Evolutionary conservation across 1,140 invertebrate genomes (phyloP).

Genomic region (Araneus ventricosus): DNA sequence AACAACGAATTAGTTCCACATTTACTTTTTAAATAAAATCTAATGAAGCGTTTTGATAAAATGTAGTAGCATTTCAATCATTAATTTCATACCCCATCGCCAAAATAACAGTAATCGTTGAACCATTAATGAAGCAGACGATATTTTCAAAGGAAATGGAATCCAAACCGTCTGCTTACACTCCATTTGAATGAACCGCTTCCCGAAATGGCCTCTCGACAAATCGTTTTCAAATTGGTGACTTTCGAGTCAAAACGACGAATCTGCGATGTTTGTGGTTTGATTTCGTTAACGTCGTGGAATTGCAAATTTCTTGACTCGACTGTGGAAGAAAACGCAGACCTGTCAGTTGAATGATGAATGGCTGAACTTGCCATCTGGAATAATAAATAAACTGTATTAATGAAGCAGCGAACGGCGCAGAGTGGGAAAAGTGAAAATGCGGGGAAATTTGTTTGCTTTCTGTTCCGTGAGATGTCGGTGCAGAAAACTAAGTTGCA

Average conservation of each 20-base stretch:
- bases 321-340: background rate
- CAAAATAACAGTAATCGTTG: background rate
- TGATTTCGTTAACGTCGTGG: background rate
- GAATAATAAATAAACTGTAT: background rate
- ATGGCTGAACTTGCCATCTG: background rate
- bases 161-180: background rate
- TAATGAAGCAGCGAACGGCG: background rate
- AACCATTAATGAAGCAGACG: background rate
- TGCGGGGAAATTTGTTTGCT: background rate
- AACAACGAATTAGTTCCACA: background rate
- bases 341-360: background rate
- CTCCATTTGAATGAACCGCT: conserved; percentile 9
- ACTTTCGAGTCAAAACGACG: background rate
- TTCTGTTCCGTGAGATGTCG: background rate
- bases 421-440: background rate
- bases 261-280: conserved; percentile 7
- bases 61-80: conserved; percentile 23
- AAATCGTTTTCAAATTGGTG: conserved; percentile 13
- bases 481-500: background rate
- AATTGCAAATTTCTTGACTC: background rate
- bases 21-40: background rate
- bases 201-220: background rate
- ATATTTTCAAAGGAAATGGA: background rate
- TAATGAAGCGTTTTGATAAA: background rate
- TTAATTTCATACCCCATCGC: background rate